Conservation (phyloP, 1,140 invertebrate genomes). For the Brachionus manjavacas region DNA sequence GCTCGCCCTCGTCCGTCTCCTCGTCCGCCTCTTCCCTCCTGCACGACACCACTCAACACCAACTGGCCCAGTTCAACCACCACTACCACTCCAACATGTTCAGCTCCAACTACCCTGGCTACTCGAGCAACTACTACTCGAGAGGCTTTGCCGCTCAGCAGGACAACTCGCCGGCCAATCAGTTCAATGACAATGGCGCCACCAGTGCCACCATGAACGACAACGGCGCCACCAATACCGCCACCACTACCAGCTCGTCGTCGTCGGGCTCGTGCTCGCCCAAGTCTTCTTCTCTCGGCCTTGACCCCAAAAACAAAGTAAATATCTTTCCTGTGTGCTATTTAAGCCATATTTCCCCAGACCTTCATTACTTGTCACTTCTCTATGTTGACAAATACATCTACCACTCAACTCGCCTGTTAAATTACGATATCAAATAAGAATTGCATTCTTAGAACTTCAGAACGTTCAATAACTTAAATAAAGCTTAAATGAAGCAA, state of each 20-base stretch:
- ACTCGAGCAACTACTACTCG: background rate
- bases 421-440: no score
- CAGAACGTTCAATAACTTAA: background rate
- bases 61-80: background rate
- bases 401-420: no score
- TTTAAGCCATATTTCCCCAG: no score
- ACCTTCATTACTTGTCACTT: no score
- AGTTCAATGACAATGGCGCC: no score
- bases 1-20: constrained; percentile 37
- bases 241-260: background rate
- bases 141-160: background rate
- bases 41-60: background rate
- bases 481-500: no score
- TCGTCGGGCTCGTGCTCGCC: constrained; percentile 14
- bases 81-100: background rate
- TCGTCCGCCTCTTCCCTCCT: background rate
- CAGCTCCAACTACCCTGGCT: background rate
- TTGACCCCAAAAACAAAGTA: background rate
- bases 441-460: background rate
- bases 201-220: background rate
- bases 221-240: background rate
- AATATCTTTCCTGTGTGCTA: background rate
- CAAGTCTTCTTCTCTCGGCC: background rate
- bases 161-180: no score
- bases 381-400: background rate